Evolutionary conservation across 2,797 vertebrate species (phyloP).

Genomic region (Falco cherrug): DNA sequence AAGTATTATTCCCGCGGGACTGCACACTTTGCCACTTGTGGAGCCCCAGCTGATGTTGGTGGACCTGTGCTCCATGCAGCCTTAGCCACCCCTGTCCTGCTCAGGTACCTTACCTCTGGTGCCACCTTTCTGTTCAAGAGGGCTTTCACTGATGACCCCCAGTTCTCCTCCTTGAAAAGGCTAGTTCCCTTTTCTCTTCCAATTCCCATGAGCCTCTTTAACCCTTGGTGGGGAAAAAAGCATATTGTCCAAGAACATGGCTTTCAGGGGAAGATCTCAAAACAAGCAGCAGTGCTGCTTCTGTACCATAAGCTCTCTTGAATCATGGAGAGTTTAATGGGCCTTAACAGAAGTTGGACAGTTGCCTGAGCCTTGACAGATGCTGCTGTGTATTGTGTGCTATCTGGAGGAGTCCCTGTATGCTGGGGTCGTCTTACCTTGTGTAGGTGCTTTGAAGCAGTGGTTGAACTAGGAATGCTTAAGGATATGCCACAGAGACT

Average conservation of each 20-base stretch:
- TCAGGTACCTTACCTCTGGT: not conserved
- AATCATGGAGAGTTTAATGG: not conserved
- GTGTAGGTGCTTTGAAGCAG: not conserved
- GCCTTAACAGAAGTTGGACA: not conserved
- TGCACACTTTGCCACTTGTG: not conserved
- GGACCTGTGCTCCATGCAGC: rapidly evolving
- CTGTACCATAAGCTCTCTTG: not conserved
- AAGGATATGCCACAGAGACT: not conserved
- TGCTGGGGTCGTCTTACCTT: not conserved
- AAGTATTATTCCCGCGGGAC: not conserved
- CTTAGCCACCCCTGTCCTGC: not conserved
- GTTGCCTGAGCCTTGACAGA: not conserved
- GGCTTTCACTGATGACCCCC: not conserved
- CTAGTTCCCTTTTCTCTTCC: not conserved
- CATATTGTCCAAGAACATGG: not conserved
- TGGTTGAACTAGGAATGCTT: not conserved
- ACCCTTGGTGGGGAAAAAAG: not conserved
- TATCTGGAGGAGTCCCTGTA: not conserved
- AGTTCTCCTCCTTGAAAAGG: not conserved
- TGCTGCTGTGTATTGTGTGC: not conserved
- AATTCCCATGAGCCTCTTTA: not conserved
- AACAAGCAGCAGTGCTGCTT: not conserved
- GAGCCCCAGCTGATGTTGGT: not conserved
- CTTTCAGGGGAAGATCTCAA: not conserved
- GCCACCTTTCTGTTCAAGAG: not conserved